Evolutionary conservation across 1,140 invertebrate species (phyloP).

Genomic region (Drosophila kurseongensis): DNA sequence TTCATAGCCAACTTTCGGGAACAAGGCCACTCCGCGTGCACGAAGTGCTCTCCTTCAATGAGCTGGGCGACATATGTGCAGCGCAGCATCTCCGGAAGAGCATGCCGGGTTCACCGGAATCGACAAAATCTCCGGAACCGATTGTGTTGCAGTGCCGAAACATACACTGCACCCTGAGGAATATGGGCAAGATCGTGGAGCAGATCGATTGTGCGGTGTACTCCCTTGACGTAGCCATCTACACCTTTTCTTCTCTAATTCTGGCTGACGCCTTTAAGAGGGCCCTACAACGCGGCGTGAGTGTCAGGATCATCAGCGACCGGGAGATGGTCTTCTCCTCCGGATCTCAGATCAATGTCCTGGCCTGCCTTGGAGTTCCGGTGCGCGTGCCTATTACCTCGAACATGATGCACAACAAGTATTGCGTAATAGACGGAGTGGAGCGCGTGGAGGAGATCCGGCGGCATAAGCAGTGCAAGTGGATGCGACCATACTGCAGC

Average conservation of each 20-base stretch:
- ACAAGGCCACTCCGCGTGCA: not conserved
- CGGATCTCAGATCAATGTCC: conserved; percentile 34
- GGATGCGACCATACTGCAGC: not conserved
- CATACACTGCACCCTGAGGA: conserved; percentile 28
- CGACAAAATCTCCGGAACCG: too few relatives aligned
- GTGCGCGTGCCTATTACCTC: conserved; percentile 45
- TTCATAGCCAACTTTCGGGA: not conserved
- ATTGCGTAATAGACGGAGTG: conserved; percentile 56
- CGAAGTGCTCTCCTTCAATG: conserved; percentile 60
- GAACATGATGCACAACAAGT: conserved; percentile 77
- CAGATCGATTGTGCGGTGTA: conserved; percentile 61
- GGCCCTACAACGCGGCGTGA: conserved; percentile 54
- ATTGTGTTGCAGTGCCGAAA: conserved; percentile 15
- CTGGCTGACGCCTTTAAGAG: conserved; percentile 32
- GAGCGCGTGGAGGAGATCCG: conserved; percentile 39
- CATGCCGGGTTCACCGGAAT: too few relatives aligned
- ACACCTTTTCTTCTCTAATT: conserved; percentile 49
- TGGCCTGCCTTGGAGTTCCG: conserved; percentile 20
- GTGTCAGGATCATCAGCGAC: conserved; percentile 65
- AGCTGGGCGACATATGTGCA: conserved; percentile 18
- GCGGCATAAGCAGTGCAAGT: not conserved
- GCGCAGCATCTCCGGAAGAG: not conserved
- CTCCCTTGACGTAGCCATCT: conserved; percentile 70
- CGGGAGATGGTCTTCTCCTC: conserved; percentile 50
- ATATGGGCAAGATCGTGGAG: conserved; percentile 32